Conservation (phyloP, 2,113 vertebrate genomes). For the Toxotes chatareus region DNA sequence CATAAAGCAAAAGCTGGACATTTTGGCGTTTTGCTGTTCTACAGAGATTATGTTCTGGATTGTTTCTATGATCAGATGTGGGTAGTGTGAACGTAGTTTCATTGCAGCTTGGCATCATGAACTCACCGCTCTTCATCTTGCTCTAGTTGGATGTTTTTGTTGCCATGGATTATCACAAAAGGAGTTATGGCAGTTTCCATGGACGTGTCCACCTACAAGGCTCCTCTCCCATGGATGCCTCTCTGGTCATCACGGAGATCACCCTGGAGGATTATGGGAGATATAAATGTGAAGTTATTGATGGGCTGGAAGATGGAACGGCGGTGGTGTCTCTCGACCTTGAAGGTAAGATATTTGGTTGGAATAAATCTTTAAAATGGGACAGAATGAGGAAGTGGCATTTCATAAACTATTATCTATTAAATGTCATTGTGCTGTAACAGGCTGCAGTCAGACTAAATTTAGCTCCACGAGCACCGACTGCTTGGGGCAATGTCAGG, state of each 20-base stretch:
- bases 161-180: conserved; percentile 92
- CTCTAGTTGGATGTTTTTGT: conserved; percentile 90
- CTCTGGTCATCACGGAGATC: conserved; percentile 90
- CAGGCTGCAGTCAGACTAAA: conserved; percentile 43
- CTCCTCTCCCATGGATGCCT: conserved; percentile 89
- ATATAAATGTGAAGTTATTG: conserved; percentile 98
- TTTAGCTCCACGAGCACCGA: conserved; percentile 48
- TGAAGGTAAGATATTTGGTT: conserved; percentile 86
- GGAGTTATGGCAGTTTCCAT: conserved; percentile 92
- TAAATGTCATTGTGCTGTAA: conserved; percentile 19
- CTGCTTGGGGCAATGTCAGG: conserved; percentile 55
- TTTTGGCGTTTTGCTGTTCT: not conserved
- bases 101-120: not conserved
- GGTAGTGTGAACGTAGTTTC: not conserved
- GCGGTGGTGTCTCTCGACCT: conserved; percentile 90
- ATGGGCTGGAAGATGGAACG: conserved; percentile 93
- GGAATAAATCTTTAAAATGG: not conserved
- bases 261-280: conserved; percentile 94
- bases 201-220: conserved; percentile 89
- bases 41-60: not conserved
- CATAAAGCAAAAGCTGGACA: no score
- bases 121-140: not conserved
- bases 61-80: not conserved
- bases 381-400: not conserved
- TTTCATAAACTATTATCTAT: not conserved